Conservation (phyloP, 2,888 invertebrate species). For the Sphaeridia pumilis region DNA sequence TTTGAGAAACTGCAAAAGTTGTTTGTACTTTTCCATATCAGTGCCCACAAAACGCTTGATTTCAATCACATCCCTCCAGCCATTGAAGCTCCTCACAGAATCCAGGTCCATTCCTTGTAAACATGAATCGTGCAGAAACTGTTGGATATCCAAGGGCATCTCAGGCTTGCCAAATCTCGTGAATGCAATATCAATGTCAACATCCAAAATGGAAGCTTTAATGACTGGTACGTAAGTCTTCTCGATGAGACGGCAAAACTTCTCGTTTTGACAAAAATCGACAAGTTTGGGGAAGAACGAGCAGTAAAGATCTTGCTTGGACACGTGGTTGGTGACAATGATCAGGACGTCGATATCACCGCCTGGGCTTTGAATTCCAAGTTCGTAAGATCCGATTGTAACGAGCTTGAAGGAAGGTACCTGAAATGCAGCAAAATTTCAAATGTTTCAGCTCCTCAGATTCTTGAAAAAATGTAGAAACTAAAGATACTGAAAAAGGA, state of each 20-base stretch:
- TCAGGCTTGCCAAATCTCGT: background rate
- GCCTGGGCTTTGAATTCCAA: slow-evolving; percentile 4
- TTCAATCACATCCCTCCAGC: background rate
- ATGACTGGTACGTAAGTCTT: slow-evolving; percentile 9
- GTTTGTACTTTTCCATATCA: background rate
- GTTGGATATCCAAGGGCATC: background rate
- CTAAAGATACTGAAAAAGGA: too few relatives aligned
- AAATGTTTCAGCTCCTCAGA: too few relatives aligned
- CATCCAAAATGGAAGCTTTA: background rate
- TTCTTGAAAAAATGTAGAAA: too few relatives aligned
- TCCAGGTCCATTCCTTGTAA: slow-evolving; percentile 4
- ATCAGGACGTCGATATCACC: slow-evolving; percentile 7
- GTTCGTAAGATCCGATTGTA: slow-evolving; percentile 4
- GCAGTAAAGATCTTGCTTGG: background rate
- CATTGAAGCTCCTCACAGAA: slow-evolving; percentile 5
- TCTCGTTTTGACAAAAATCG: background rate
- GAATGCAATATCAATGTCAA: slow-evolving; percentile 3
- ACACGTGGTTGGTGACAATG: background rate
- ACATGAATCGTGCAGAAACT: background rate
- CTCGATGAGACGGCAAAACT: background rate
- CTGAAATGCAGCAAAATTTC: too few relatives aligned
- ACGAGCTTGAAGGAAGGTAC: background rate
- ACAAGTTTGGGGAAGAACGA: background rate
- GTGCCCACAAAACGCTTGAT: background rate
- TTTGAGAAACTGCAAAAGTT: background rate